phyloP scores from a whole-genome alignment of 2,113 vertebrate genomes.

The Gymnogyps californianus region DNA sequence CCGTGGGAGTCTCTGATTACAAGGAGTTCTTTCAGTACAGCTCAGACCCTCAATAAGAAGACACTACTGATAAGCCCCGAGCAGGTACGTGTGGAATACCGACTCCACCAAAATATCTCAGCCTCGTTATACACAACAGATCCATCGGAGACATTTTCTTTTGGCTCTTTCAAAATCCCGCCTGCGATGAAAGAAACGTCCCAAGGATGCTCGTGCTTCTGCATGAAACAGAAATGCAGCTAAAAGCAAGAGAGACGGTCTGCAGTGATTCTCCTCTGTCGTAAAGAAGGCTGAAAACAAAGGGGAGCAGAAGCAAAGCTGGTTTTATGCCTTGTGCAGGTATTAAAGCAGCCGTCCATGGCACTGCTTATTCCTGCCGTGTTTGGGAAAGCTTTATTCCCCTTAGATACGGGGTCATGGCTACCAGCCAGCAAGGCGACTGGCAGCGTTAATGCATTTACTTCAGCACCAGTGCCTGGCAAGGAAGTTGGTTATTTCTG shows the following conservation, averaged over 20 bases:
- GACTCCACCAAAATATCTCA: background rate
- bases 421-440: background rate
- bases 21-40: no score
- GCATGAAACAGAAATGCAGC: background rate
- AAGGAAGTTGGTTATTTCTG: background rate
- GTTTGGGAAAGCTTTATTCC: background rate
- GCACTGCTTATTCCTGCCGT: rapidly evolving
- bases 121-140: background rate
- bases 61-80: background rate
- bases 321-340: background rate
- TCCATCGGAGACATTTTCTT: background rate
- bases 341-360: background rate
- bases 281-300: background rate
- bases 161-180: background rate
- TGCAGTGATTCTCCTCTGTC: background rate
- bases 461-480: background rate
- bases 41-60: no score
- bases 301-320: background rate
- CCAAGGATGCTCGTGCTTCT: background rate
- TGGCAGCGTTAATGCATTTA: background rate
- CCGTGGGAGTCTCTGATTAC: background rate
- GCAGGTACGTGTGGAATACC: background rate
- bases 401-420: background rate
- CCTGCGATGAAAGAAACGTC: background rate
- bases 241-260: background rate